phyloP scores from a whole-genome alignment of 92 coral and sea anemone species.

The Umimayanthus kanabou region DNA sequence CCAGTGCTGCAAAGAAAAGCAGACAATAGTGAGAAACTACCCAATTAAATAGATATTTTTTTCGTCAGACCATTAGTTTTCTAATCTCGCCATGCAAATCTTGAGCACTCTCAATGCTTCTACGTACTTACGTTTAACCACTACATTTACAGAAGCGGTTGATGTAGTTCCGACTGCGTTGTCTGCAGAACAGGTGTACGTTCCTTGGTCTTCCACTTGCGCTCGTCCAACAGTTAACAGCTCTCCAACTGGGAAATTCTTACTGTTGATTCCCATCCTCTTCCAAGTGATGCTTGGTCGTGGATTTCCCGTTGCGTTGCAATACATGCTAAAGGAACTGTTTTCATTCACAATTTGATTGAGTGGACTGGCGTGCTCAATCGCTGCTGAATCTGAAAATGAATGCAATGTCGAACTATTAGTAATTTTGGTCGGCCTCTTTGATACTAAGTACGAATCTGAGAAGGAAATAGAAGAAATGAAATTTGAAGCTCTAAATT shows the following conservation, averaged over 20 bases:
- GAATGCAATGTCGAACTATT: neutral
- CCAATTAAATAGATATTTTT: too few species aligned
- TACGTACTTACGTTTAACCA: constrained; percentile 42
- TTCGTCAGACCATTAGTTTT: too few species aligned
- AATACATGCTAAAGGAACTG: too few species aligned
- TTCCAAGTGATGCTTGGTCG: constrained; percentile 36
- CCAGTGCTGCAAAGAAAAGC: neutral
- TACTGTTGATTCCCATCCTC: neutral
- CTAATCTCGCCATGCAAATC: too few species aligned
- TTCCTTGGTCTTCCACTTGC: constrained; percentile 2
- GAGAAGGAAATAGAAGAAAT: too few species aligned
- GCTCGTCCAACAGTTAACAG: neutral
- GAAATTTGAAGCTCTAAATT: too few species aligned
- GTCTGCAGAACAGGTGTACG: constrained; percentile 37
- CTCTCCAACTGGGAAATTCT: constrained; percentile 40
- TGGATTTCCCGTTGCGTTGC: constrained; percentile 66
- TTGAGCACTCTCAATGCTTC: too few species aligned
- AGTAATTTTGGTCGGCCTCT: too few species aligned
- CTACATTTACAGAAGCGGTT: constrained; percentile 16
- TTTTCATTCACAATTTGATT: neutral
- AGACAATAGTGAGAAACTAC: too few species aligned
- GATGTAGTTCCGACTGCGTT: constrained; percentile 58
- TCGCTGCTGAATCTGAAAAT: constrained; percentile 5
- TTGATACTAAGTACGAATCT: too few species aligned
- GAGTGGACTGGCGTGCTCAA: constrained; percentile 19